phyloP scores from a whole-genome alignment of 1,140 invertebrate species.

The Drosophila funebris region DNA sequence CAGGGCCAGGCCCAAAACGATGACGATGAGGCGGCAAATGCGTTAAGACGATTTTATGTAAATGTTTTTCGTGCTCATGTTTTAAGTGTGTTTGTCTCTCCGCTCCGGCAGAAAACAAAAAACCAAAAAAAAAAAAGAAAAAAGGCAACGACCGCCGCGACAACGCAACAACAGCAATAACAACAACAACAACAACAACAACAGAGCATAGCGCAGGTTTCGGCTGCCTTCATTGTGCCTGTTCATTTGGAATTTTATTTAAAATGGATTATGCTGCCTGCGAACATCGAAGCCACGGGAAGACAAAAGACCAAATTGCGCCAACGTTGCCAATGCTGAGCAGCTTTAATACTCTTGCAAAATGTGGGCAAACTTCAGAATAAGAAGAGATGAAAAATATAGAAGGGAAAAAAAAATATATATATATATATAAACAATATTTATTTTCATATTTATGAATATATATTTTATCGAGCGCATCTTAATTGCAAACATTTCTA shows the following conservation, averaged over 20 bases:
- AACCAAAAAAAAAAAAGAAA: too few species aligned
- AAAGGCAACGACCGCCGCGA: slow-evolving; percentile 61
- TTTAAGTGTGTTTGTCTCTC: slow-evolving; percentile 76
- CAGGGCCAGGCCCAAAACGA: slow-evolving; percentile 31
- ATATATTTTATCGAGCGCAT: too few species aligned
- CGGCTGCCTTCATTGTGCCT: slow-evolving; percentile 59
- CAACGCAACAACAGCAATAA: slow-evolving; percentile 27
- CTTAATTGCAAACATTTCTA: too few species aligned
- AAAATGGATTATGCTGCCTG: slow-evolving; percentile 75
- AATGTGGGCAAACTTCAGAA: slow-evolving; percentile 16
- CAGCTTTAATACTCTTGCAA: slow-evolving; percentile 28
- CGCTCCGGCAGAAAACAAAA: slow-evolving; percentile 50
- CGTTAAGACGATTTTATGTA: slow-evolving; percentile 82
- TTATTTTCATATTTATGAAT: too few species aligned
- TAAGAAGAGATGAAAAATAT: slow-evolving; percentile 20
- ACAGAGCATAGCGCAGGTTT: slow-evolving; percentile 40
- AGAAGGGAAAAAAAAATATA: neutral
- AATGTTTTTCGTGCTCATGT: slow-evolving; percentile 82
- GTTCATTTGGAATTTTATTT: slow-evolving; percentile 81
- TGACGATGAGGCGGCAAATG: slow-evolving; percentile 77
- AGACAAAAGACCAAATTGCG: slow-evolving; percentile 29
- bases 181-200: neutral
- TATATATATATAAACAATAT: neutral
- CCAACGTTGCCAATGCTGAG: neutral
- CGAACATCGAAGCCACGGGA: slow-evolving; percentile 5